Evolutionary conservation across 2,888 invertebrate genomes (phyloP), one percentile per base, ranked within the genome.

Genomic region (Epirrhoe alternata): DNA sequence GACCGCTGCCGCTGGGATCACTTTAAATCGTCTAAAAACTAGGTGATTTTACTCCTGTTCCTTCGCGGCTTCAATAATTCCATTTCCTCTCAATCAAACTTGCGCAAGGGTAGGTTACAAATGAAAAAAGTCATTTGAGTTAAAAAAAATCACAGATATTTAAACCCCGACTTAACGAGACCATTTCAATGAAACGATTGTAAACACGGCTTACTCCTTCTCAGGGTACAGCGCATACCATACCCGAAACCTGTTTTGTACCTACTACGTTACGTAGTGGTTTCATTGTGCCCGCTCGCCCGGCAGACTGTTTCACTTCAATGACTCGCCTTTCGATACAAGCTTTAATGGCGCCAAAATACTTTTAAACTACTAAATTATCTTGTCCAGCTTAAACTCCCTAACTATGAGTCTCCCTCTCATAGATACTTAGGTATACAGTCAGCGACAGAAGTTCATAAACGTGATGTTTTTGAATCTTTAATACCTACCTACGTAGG

Each of bases 231-330:
- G 77, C 85, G 87, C 91, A 92, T 91, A 88, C 90, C 91, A 83
- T 79, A 80, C 79, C 85, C 80, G 80, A 86, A 93, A 93, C 93
- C 82, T 90, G 93, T 93, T 93, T 87, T 80, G 84, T 87, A 89
- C n/a, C n/a, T n/a, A n/a, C 86, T 86, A 86, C 87, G 86, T 88
- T 86, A 86, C 87, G 86, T 88, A 87, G 88, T 89, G 84, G 89
- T 88, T 90, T 86, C 87, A 89, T 86, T 86, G 86, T 87, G 77
- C 76, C 76, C 74, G 77, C 74, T 76, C 75, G 73, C 77, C 80
- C 76, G 79, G 76, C 77, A 77, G 77, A 73, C 79, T 77, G 80
- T 80, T 79, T 80, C 78, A 75, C 75, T 78, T 75, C 74, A 72
- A 74, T 75, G 70, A 75, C 66, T 62, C 51, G 69, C 62, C 61